Conservation (phyloP, 2,888 invertebrate species). For the Furcula furcula region DNA sequence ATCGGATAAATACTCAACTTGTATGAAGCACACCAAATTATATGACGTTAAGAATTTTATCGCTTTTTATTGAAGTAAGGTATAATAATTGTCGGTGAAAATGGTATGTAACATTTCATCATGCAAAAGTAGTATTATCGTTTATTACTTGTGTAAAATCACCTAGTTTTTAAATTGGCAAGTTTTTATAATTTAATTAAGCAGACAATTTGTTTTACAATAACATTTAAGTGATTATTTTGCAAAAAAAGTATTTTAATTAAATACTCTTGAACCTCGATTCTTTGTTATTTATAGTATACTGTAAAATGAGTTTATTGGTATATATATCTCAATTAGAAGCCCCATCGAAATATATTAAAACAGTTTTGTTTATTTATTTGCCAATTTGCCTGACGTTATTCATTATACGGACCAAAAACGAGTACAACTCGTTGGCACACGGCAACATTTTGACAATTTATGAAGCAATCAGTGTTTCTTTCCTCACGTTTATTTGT, state of each 20-base stretch:
- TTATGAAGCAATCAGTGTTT: slow-evolving; percentile 75
- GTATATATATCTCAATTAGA: slow-evolving; percentile 56
- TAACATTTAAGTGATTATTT: no score
- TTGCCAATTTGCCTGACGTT: slow-evolving; percentile 59
- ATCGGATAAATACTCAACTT: slow-evolving; percentile 21
- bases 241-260: no score
- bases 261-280: no score
- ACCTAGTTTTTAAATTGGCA: no score
- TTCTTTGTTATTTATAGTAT: no score
- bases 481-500: slow-evolving; percentile 64
- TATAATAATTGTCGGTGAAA: no score
- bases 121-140: no score
- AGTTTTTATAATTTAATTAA: no score
- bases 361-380: slow-evolving; percentile 50
- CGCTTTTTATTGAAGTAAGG: slow-evolving; percentile 3
- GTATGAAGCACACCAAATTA: slow-evolving; percentile 9
- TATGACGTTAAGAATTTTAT: slow-evolving; percentile 10
- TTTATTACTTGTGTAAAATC: no score
- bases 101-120: no score
- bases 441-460: slow-evolving; percentile 64
- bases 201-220: no score
- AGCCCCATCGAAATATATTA: slow-evolving; percentile 28
- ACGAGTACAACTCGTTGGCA: slow-evolving; percentile 53
- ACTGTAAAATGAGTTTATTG: no score
- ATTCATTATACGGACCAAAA: slow-evolving; percentile 57